Evolutionary conservation across 2,888 invertebrate species (phyloP).

Genomic region (Argyresthia goedartella): DNA sequence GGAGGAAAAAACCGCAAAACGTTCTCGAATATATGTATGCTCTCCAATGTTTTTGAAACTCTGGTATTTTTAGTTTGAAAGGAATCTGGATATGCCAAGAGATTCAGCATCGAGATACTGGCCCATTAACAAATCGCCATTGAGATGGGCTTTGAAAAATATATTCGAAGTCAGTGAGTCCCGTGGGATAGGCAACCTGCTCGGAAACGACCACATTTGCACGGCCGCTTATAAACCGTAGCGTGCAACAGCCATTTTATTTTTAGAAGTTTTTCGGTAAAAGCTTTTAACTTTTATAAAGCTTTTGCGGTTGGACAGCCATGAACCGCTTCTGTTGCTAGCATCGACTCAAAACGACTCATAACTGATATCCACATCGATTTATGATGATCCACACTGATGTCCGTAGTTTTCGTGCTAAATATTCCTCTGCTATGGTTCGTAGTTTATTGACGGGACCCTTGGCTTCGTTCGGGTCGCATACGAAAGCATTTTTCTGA

Average conservation of each 20-base stretch:
- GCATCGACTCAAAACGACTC: neutral
- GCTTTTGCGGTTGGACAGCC: slow-evolving; percentile 18
- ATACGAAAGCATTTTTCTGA: neutral
- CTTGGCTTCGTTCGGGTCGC: neutral
- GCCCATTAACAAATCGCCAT: neutral
- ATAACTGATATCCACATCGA: neutral
- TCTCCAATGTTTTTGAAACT: no score
- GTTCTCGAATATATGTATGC: no score
- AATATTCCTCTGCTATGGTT: neutral
- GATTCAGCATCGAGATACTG: neutral
- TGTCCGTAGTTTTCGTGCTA: neutral
- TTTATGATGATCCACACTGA: neutral
- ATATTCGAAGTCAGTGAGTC: slow-evolving; percentile 35
- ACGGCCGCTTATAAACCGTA: slow-evolving; percentile 37
- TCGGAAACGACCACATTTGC: slow-evolving; percentile 24
- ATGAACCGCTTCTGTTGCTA: slow-evolving; percentile 11
- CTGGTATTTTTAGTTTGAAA: no score
- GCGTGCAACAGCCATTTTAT: slow-evolving; percentile 47
- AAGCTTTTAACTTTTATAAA: slow-evolving; percentile 63
- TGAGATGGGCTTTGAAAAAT: slow-evolving; percentile 25
- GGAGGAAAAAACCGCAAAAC: no score
- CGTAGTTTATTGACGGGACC: neutral
- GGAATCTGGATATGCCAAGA: no score
- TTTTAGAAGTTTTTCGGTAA: slow-evolving; percentile 44
- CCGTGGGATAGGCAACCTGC: slow-evolving; percentile 48